A percentile compares a stretch with the other conserved stretches of the same genome.
phyloP scores from a whole-genome alignment of 2,113 vertebrate genomes.

The Ammodytes marinus region DNA sequence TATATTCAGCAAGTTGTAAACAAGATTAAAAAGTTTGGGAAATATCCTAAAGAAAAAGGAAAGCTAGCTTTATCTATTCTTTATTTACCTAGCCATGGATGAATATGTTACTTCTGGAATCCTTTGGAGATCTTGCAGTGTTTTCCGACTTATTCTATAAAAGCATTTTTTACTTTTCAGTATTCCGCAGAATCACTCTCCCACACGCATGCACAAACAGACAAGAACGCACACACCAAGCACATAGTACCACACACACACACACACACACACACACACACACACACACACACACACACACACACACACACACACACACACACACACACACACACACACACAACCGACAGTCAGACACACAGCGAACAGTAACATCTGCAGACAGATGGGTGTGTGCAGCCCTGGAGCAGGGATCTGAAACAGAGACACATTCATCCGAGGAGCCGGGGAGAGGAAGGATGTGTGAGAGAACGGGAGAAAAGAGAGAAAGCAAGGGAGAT shows the following conservation, averaged over 20 bases:
- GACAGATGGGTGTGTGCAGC: slow-evolving; percentile 81
- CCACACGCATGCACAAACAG: slow-evolving; percentile 42
- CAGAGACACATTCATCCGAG: slow-evolving; percentile 84
- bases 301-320: slow-evolving; percentile 14
- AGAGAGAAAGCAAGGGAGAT: slow-evolving; percentile 73
- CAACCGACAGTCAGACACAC: slow-evolving; percentile 48
- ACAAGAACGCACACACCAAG: slow-evolving; percentile 12
- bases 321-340: slow-evolving; percentile 33
- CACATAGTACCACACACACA: background rate
- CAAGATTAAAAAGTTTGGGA: background rate
- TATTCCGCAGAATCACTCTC: slow-evolving; percentile 55
- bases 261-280: background rate
- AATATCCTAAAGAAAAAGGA: background rate
- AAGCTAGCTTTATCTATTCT: background rate
- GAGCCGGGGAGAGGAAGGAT: slow-evolving; percentile 81
- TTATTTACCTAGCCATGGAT: background rate
- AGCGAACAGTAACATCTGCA: slow-evolving; percentile 81
- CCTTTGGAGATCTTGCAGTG: background rate
- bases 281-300: slow-evolving; percentile 42
- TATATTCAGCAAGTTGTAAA: slow-evolving; percentile 3
- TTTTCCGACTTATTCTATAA: slow-evolving; percentile 11
- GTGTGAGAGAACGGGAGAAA: slow-evolving; percentile 76
- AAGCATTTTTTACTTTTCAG: slow-evolving; percentile 58
- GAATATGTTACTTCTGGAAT: background rate
- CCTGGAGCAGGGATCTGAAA: slow-evolving; percentile 77